Evolutionary conservation across 2,888 invertebrate species (phyloP).

Genomic region (Imbricaverruca yamaguchii): DNA sequence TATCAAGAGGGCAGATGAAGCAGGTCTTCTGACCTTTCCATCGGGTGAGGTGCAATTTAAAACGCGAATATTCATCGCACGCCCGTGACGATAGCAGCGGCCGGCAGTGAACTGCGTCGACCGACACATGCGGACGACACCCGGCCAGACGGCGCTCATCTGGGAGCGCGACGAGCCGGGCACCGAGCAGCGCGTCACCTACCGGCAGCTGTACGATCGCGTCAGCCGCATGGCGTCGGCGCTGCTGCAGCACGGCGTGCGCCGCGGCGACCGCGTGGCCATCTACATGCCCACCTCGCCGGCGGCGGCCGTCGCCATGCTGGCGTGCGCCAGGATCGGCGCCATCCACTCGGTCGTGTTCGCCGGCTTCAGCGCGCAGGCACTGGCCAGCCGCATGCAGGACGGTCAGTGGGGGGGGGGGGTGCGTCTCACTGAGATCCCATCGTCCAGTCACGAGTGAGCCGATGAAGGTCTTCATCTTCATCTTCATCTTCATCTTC

Average conservation of each 20-base stretch:
- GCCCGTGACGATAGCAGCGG: no score
- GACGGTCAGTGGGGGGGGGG: slow-evolving; percentile 27
- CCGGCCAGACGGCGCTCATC: slow-evolving; percentile 42
- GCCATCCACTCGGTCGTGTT: slow-evolving; percentile 48
- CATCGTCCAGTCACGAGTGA: no score
- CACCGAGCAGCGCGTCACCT: slow-evolving; percentile 36
- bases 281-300: slow-evolving; percentile 46
- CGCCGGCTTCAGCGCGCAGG: slow-evolving; percentile 48
- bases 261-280: slow-evolving; percentile 45
- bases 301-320: slow-evolving; percentile 44
- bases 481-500: no score
- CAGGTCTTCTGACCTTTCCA: no score
- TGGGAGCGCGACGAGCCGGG: slow-evolving; percentile 47
- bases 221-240: slow-evolving; percentile 42
- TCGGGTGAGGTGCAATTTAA: no score
- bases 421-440: not conserved
- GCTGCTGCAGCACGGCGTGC: slow-evolving; percentile 40
- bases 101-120: slow-evolving; percentile 42
- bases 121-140: slow-evolving; percentile 40
- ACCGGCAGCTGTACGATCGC: slow-evolving; percentile 39
- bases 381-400: slow-evolving; percentile 39
- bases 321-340: slow-evolving; percentile 48
- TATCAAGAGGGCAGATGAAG: no score
- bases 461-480: no score
- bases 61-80: no score